Base-by-base conservation (phyloP, 2,888 invertebrate genomes). In the Caenorhabditis panamensis region DNA sequence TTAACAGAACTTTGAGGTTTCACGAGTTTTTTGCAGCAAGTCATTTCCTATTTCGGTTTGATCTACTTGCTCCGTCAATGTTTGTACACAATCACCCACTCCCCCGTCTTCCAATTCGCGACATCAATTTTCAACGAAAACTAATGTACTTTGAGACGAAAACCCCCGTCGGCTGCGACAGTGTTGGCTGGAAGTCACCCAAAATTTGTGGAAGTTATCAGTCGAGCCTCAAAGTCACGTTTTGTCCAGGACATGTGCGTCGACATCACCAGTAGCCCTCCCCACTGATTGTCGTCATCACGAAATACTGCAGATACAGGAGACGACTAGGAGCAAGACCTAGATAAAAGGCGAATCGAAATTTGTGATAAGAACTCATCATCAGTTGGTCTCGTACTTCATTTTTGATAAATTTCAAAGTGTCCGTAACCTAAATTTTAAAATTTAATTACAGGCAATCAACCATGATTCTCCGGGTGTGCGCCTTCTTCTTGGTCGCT, bases 181-280 rank as follows among this genome's bases (percentile, higher is more conserved):
- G 47, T 62, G 58, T 51, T 51, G 28, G 18, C 47, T 73, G 26
- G 28, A 24, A 41, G 31, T 75, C 66, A 73, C 66, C 66, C 58
- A 53, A 59, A 58, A 26, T 66, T 66, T 59, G 26, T 59, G 66
- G 51, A 58, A 26, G 61, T 66, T 59, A 37, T 59, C 51, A 66
- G 47, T 16, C 2, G 9, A 47, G 18, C 18, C 47, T 47, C 47
- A 66, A 37, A 66, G 66, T 66, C 75, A 75, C 75, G 75, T 75
- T 75, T 66, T 75, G 75, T 75, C 75, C 75, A 61, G 75, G 75
- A 75, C 75, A 75, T 75, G 75, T 66, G 75, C 75, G 56, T 58
- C 41, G 66, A 36, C 63, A 63, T 63, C 63, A 72, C 56, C 72
- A 62, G 75, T 75, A 75, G 75, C 66, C 61, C 53, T 59, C 53